Base-by-base conservation (phyloP, 2,797 vertebrate genomes). In the Fundulus diaphanus region DNA sequence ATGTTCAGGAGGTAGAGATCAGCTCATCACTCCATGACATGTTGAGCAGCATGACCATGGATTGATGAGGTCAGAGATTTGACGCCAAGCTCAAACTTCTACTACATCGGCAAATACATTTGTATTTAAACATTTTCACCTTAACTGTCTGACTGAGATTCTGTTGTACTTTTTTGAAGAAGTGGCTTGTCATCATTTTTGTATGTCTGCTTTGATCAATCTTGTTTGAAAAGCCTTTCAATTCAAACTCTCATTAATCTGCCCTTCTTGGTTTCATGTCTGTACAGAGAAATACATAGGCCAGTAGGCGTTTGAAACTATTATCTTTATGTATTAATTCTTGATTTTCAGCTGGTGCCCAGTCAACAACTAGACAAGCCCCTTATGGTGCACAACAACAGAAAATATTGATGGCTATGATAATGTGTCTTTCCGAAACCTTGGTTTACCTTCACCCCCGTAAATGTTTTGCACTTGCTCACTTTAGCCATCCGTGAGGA, bases 401-500 rank as follows among this genome's bases (percentile, higher is more conserved):
- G 18, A 65, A 15, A 65, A 65, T 24, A 52, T n/a, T 3, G 18
- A 18, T n/a, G 63, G 37, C 42, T 66, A n/a, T 66, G 42, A 44
- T 7, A 7, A 7, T 44, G 7, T 7, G 12, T 44, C 42, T 44
- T 44, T 44, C 42, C 12, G 63, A 42, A 37, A 24, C 20, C 22
- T 11, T 65, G 2, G 5, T 40, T 24, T 65, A 40, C 11, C 61
- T 65, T 65, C 13, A 65, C 22, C 9, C 35, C 9, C 1, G 1
- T 40, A n/a, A n/a, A 13, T 66, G 24, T n/a, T n/a, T n/a, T n/a
- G 3, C 18, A n/a, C 37, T n/a, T 37, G n/a, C 2, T 1, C 6
- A 24, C 81, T 56, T 72, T 67, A 81, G 74, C 68, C 49, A 76
- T 67, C 70, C 81, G 68, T 73, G 71, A 75, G 42, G 49, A 83